A percentile compares a stretch with the other conserved stretches of the same genome.
These are phyloP conservation scores for Peromyscus leucopus DNA, from an alignment of 2,113 vertebrate species.

Conservation along the genomic window DNA sequence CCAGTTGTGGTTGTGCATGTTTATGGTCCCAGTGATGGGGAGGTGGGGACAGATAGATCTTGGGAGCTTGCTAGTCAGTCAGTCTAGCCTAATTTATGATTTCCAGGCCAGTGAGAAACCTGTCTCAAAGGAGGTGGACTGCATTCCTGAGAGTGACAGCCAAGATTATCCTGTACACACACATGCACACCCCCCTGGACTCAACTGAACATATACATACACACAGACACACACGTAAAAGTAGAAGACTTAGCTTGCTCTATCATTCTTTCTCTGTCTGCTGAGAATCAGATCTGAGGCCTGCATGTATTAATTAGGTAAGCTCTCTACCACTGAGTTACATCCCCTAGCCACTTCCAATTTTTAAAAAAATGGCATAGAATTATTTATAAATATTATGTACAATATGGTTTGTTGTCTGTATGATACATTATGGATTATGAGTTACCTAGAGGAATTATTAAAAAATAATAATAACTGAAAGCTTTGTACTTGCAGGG, in stretches of 20 bases:
- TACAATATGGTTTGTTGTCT: background rate
- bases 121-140: background rate
- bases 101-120: background rate
- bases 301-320: background rate
- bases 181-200: background rate
- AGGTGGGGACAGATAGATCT: background rate
- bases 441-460: background rate
- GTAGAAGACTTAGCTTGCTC: background rate
- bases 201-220: background rate
- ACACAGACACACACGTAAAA: background rate
- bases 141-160: background rate
- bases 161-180: background rate
- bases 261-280: background rate
- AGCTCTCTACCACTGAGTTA: background rate
- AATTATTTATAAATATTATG: background rate
- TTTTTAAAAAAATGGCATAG: background rate
- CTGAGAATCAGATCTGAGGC: background rate
- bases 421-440: background rate
- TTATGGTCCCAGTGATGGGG: background rate
- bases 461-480: constrained; percentile 31
- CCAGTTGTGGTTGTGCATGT: background rate
- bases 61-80: too few species aligned
- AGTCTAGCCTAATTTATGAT: background rate
- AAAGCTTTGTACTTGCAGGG: constrained; percentile 87
- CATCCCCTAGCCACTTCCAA: background rate